Conservation (phyloP, 2,888 invertebrate species). For the Xestia xanthographa region DNA sequence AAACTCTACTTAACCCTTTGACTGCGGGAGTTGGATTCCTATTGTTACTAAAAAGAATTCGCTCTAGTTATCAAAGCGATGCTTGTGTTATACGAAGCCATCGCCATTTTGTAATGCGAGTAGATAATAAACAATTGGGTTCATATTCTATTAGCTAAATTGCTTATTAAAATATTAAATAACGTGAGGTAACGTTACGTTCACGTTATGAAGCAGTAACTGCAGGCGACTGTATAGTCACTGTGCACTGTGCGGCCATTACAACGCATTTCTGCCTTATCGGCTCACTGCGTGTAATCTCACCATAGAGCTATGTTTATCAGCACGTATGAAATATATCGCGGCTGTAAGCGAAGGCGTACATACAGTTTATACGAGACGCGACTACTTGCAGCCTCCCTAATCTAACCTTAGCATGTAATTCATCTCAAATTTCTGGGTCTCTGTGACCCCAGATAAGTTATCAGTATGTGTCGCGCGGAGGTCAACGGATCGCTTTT, state of each 20-base stretch:
- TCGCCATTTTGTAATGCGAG: slow-evolving; percentile 12
- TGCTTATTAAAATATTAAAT: neutral
- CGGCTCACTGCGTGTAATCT: slow-evolving; percentile 1
- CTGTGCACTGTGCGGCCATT: neutral
- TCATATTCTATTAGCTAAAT: neutral
- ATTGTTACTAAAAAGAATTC: slow-evolving; percentile 58
- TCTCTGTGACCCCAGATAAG: slow-evolving; percentile 53
- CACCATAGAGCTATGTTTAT: neutral
- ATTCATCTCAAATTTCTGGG: slow-evolving; percentile 61
- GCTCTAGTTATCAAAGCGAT: slow-evolving; percentile 36
- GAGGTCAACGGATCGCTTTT: slow-evolving; percentile 66
- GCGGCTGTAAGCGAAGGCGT: neutral
- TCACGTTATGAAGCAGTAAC: neutral
- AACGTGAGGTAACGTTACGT: neutral
- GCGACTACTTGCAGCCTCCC: slow-evolving; percentile 6
- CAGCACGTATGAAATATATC: slow-evolving; percentile 16
- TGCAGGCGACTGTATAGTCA: neutral
- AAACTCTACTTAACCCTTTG: slow-evolving; percentile 65
- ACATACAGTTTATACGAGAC: slow-evolving; percentile 2
- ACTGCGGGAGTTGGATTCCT: slow-evolving; percentile 45
- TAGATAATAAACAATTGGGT: neutral
- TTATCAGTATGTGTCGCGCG: slow-evolving; percentile 57
- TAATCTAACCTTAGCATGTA: slow-evolving; percentile 44
- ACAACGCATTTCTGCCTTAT: slow-evolving; percentile 15
- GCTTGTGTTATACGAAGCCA: slow-evolving; percentile 29